Percentiles rank a stretch among this genome's conserved stretches.
Conservation (phyloP, 23 tunicate species). For the Pegea sp. region DNA sequence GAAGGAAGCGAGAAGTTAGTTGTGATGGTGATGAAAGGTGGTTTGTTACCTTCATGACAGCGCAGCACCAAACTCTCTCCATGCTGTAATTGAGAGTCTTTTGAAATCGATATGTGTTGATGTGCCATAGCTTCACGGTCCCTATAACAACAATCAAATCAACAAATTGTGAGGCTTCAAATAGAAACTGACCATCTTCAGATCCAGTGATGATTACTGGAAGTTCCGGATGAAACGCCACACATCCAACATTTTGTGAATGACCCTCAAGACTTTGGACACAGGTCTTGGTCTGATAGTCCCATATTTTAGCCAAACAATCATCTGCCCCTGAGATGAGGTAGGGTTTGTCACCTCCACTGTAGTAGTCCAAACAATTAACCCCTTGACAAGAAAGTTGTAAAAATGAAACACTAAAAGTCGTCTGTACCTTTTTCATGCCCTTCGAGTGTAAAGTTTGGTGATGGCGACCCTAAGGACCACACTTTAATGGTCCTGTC, state of each 20-base stretch:
- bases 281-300: constrained; percentile 97
- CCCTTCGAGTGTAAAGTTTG: constrained; percentile 96
- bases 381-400: constrained; percentile 33
- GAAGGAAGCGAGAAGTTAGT: background rate
- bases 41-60: constrained; percentile 58
- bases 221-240: constrained; percentile 87
- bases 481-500: constrained; percentile 94
- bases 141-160: constrained; percentile 8
- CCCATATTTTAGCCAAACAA: constrained; percentile 91
- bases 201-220: constrained; percentile 99
- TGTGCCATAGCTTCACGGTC: constrained; percentile 88
- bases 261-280: constrained; percentile 99
- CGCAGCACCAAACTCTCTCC: constrained; percentile 92
- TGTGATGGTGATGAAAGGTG: background rate
- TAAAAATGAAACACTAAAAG: background rate
- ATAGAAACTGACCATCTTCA: constrained; percentile 61
- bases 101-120: constrained; percentile 87
- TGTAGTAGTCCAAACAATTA: constrained; percentile 97
- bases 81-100: constrained; percentile 80
- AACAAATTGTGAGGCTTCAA: background rate
- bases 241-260: constrained; percentile 88
- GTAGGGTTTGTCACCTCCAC: constrained; percentile 98
- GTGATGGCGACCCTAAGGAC: constrained; percentile 84
- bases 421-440: constrained; percentile 96
- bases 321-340: constrained; percentile 99